Percentiles rank a stretch among this genome's conserved stretches.
Conservation (phyloP, 2,113 vertebrate species). For the Chaetodon auriga region DNA sequence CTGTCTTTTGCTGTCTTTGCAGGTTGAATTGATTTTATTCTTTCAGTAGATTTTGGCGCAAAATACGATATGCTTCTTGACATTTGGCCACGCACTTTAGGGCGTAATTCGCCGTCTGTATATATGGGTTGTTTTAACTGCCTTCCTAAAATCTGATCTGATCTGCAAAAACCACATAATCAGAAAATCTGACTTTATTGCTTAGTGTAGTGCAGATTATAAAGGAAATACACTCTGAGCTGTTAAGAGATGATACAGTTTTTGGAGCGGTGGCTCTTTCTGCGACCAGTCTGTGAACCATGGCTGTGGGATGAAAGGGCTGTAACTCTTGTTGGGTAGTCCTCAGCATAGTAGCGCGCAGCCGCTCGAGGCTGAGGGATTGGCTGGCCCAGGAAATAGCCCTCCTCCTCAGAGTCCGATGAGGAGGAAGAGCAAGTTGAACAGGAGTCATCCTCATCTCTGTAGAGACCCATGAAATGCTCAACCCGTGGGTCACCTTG, state of each 20-base stretch:
- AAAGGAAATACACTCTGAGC: constrained; percentile 30
- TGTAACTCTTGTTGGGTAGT: constrained; percentile 88
- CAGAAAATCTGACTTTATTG: constrained; percentile 46
- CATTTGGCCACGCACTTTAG: constrained; percentile 2
- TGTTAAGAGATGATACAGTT: constrained; percentile 97
- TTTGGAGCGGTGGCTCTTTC: constrained; percentile 94
- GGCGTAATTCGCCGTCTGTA: not conserved
- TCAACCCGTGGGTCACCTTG: constrained; percentile 85
- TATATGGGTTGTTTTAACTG: constrained; percentile 1
- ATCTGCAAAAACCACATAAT: constrained; percentile 29
- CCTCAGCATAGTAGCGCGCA: constrained; percentile 90
- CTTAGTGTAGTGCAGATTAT: constrained; percentile 34
- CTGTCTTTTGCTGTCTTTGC: not conserved
- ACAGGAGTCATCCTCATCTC: constrained; percentile 92
- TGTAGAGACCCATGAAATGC: constrained; percentile 87
- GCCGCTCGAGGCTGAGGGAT: constrained; percentile 90
- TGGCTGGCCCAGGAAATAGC: constrained; percentile 96
- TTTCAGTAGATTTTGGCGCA: constrained; percentile 25
- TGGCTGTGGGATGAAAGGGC: constrained; percentile 86
- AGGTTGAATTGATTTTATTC: constrained; percentile 3
- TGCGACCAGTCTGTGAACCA: constrained; percentile 91
- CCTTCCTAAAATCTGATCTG: constrained; percentile 24
- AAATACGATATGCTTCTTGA: constrained; percentile 57
- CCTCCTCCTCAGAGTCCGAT: constrained; percentile 96
- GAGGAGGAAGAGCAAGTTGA: constrained; percentile 94